Conservation (phyloP, 2,888 invertebrate genomes). For the Eupithecia abbreviata region DNA sequence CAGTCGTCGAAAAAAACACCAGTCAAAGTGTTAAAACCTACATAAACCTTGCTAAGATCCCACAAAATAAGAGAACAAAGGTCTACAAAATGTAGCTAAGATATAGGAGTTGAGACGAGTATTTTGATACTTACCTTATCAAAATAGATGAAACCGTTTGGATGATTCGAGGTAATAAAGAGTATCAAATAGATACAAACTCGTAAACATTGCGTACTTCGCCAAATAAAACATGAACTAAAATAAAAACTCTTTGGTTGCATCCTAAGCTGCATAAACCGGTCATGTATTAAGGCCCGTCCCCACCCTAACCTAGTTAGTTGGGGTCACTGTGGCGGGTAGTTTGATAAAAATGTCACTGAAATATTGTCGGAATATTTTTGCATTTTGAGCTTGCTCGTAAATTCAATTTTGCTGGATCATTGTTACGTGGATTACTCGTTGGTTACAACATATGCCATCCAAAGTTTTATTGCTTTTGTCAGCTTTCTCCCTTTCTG, state of each 20-base stretch:
- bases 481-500: not conserved
- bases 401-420: not conserved
- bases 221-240: not conserved
- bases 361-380: not conserved
- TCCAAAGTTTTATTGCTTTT: not conserved
- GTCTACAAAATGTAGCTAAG: too few relatives aligned
- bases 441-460: not conserved
- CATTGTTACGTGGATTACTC: not conserved
- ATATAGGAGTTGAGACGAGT: too few relatives aligned
- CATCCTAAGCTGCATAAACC: not conserved
- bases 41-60: too few relatives aligned
- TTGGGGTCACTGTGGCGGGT: constrained; percentile 52
- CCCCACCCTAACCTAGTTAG: constrained; percentile 64
- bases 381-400: not conserved
- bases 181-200: too few relatives aligned
- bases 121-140: too few relatives aligned
- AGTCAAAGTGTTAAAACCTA: too few relatives aligned
- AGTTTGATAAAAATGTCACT: constrained; percentile 16
- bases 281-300: not conserved
- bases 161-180: too few relatives aligned
- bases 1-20: too few relatives aligned
- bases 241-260: not conserved
- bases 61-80: too few relatives aligned
- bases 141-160: too few relatives aligned
- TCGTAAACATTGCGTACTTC: too few relatives aligned